Base-by-base conservation (phyloP, 2,888 invertebrate genomes). In the Drosophila kambysellisi region DNA sequence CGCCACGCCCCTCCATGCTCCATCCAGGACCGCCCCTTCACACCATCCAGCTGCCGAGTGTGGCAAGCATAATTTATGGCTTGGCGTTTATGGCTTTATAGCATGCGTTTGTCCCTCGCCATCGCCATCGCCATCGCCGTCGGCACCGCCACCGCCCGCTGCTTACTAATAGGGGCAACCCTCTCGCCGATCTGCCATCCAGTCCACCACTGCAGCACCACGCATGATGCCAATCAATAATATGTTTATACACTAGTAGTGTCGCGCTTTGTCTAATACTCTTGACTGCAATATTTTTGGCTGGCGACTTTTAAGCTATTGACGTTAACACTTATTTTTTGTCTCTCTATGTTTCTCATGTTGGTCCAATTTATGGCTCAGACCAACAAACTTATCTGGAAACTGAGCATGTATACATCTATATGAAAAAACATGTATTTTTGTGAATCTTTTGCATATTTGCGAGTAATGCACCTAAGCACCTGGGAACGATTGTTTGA, bases 71-170 rank as follows among this genome's bases (percentile, higher is more conserved):
- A 87, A 84, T 84, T 88, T 84, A 88, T 84, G 85, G 83, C 71
- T 73, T 79, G 78, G 78, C 83, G 81, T 88, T 84, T 85, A 82
- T 84, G 83, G 83, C 83, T 84, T 85, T 88, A 88, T 85, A 78
- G 88, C 83, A 78, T 74, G 88, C 84, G 88, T 83, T 79, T 77
- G 83, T 79, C 87, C 80, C 72, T 41, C 58, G 67, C 17, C 61
- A 43, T 41, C n/a, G 46, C 35, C 39, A 35, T 25, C 9, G 35
- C 37, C 54, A 37, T 25, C 29, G 9, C n/a, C 11, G 29, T 25
- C 29, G 29, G 17, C 9, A 41, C 11, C 37, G 29, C 51, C 52
- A 39, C 57, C 71, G 12, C 51, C 64, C 68, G 72, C 62, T 57
- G 70, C 50, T 71, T 64, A 57, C 79, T 79, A 79, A 79, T 79